Percentiles rank a stretch among this genome's conserved stretches.
Evolutionary conservation across 2,888 invertebrate genomes (phyloP).

Genomic region (Caenorhabditis sp.): DNA sequence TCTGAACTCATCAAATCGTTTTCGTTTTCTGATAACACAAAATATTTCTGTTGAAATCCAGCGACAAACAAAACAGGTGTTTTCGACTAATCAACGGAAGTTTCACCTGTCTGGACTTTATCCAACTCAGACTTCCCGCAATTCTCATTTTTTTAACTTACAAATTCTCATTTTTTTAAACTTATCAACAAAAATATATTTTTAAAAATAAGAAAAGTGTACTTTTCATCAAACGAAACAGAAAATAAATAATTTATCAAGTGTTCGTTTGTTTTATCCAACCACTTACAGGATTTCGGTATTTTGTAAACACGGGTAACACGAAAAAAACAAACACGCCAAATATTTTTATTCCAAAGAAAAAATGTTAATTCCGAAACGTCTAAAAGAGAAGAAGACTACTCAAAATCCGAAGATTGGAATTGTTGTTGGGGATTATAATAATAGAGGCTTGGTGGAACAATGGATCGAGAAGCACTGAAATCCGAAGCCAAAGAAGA

Average conservation of each 20-base stretch:
- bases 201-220: neutral
- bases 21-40: no score
- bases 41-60: no score
- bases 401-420: neutral
- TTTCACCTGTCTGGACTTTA: no score
- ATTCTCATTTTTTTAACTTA: no score
- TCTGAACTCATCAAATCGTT: no score
- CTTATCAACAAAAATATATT: no score
- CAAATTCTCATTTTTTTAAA: no score
- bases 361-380: slow-evolving; percentile 1
- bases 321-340: neutral
- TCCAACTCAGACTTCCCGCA: no score
- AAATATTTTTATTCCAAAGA: slow-evolving; percentile 2
- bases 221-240: neutral
- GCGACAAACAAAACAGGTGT: no score
- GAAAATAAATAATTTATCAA: no score
- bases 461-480: slow-evolving; percentile 8
- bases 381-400: neutral
- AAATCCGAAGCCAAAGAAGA: neutral
- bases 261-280: neutral
- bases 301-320: neutral
- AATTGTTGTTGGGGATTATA: neutral
- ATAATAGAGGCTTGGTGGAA: slow-evolving; percentile 27
- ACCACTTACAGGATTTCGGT: neutral
- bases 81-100: no score